Conservation (phyloP, 2,797 vertebrate species). For the Phoeniculus purpureus region DNA sequence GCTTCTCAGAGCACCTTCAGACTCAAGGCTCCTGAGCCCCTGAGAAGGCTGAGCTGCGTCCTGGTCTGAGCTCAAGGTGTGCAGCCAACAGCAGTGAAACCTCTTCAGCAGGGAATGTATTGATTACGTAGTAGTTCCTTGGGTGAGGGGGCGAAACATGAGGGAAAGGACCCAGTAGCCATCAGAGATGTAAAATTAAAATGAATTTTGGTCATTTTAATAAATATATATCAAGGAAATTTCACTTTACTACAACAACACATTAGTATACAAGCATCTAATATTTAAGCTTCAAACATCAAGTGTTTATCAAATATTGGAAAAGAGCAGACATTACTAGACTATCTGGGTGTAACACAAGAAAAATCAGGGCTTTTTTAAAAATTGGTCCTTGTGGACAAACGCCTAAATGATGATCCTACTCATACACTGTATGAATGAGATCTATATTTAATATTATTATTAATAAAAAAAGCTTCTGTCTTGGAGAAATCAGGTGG, state of each 20-base stretch:
- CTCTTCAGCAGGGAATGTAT: background rate
- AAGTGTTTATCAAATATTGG: conserved; percentile 80
- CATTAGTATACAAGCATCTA: conserved; percentile 82
- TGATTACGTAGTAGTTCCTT: background rate
- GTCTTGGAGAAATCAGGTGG: conserved; percentile 81
- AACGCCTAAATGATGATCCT: conserved; percentile 76
- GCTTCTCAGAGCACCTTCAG: conserved; percentile 3
- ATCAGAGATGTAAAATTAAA: conserved; percentile 69
- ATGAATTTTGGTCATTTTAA: conserved; percentile 81
- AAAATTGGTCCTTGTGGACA: conserved; percentile 82
- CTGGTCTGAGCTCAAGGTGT: background rate
- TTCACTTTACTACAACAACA: conserved; percentile 83
- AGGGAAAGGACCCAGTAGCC: conserved; percentile 33
- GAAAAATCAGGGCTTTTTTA: conserved; percentile 54
- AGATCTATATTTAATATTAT: conserved; percentile 82
- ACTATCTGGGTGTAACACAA: conserved; percentile 77
- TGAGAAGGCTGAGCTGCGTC: background rate
- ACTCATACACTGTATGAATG: conserved; percentile 86
- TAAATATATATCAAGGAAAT: conserved; percentile 85
- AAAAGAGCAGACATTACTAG: conserved; percentile 78
- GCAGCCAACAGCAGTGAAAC: background rate
- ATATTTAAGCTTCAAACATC: conserved; percentile 80
- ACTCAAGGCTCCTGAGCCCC: background rate
- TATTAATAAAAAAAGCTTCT: conserved; percentile 75
- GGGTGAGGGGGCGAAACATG: background rate